Evolutionary conservation across 2,888 invertebrate genomes (phyloP).

Genomic region (Kuschelorhynchus macadamiae): DNA sequence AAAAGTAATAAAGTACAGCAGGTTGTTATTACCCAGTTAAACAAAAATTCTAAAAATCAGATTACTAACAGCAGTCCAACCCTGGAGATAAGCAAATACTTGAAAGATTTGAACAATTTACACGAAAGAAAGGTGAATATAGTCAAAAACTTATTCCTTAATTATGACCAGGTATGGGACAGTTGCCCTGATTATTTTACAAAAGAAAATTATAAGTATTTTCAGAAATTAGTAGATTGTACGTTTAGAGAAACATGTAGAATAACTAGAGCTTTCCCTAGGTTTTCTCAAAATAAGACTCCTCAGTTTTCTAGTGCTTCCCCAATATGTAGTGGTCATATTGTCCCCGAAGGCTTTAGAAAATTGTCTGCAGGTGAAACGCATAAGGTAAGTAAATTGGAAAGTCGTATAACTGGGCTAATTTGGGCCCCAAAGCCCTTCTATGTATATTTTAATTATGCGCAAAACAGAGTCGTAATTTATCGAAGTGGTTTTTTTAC

Average conservation of each 20-base stretch:
- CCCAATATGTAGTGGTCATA: slow-evolving; percentile 45
- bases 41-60: too few species aligned
- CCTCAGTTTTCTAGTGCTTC: slow-evolving; percentile 38
- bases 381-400: slow-evolving; percentile 14
- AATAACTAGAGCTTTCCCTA: slow-evolving; percentile 34
- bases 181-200: slow-evolving; percentile 5
- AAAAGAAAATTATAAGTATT: slow-evolving; percentile 27
- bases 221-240: slow-evolving; percentile 31
- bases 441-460: too few species aligned
- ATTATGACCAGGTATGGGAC: not conserved
- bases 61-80: not conserved
- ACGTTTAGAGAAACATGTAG: slow-evolving; percentile 35
- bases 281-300: not conserved
- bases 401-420: too few species aligned
- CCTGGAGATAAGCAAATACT: slow-evolving; percentile 32
- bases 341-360: slow-evolving; percentile 38
- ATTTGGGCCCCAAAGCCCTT: too few species aligned
- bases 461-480: too few species aligned
- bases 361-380: slow-evolving; percentile 24
- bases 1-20: too few species aligned
- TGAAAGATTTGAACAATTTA: slow-evolving; percentile 22
- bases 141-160: too few species aligned
- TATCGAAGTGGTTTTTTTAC: too few species aligned
- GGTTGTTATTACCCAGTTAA: too few species aligned
- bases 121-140: slow-evolving; percentile 3